Base-by-base conservation (phyloP, 2,888 invertebrate species). In the Leptothorax acervorum region DNA sequence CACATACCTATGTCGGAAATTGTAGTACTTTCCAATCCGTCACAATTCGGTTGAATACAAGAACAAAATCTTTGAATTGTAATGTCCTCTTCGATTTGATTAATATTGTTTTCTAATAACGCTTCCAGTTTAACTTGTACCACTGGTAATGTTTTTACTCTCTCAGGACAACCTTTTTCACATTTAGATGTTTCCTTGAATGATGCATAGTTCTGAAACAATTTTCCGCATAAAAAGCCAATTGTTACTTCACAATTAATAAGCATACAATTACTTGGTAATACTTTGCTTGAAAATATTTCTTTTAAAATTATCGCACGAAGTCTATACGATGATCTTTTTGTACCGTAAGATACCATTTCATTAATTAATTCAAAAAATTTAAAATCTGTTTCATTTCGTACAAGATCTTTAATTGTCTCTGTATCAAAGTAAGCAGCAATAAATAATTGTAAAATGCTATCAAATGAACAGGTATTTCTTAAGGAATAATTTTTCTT, bases 381-480 rank as follows among this genome's bases (percentile, higher is more conserved):
- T 28, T 31, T 68, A 3, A 31, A 31, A 68, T 48, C 18, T 45
- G 28, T 28, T 18, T 51, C 5, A 68, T 2, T 48, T 4, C 2
- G 9, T 48, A 68, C 28, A 9, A 68, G 18, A 31, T 28, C 18
- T 31, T 31, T 51, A 51, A 68, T 51, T 11, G 3, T 45, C 4
- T 51, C 11, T 31, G 9, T 68, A 48, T 51, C 48, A 51, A 68
- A 51, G 31, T 51, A 68, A 48, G 68, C 68, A 51, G n/a, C 48
- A 68, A 68, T 31, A 31, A 68, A 68, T 31, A 68, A 48, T 68
- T 68, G 31, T 48, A 68, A 51, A n/a, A 68, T n/a, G 5, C 68
- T 51, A 11, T 68, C 68, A 68, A 68, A 68, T 31, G 68, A 48
- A 68, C 48, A 68, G 2, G 68, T 68, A 48, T 68, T 68, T 48